Evolutionary conservation across 2,888 invertebrate species (phyloP), one percentile per base, ranked within the genome.

Genomic region (Xestia c-nigrum): DNA sequence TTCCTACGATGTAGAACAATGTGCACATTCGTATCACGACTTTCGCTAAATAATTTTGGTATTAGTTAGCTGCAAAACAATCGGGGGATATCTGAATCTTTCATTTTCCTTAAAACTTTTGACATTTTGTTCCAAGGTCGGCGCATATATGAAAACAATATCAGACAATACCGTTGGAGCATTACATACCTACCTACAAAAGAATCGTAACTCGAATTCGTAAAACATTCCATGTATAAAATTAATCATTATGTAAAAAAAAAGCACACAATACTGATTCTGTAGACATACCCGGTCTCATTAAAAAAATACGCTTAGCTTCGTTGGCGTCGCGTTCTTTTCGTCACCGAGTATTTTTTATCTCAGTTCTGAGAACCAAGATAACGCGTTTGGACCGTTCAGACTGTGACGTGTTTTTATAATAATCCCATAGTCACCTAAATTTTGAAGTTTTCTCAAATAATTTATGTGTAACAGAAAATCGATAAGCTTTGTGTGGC

Each of bases 341-440:
- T 92, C 89, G 90, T 91, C 91, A 89, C 87, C 72, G 80, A 78
- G 74, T 89, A 90, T 91, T 93, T 93, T 94, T 91, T 91, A 89
- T 89, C 89, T 76, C 77, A 74, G 40, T 95, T 95, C 95, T 93
- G 76, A 77, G 93, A 94, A 94, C 81, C 78, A 74, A 88, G 93
- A 94, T 94, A 94, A 93, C 90, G 86, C 90, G 83, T 80, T 87
- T 87, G 85, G 83, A 87, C 77, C 84, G 86, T 85, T 86, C 81
- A 88, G 88, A 83, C 88, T 91, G 81, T 90, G 92, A 90, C 91
- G 89, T 84, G 86, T 91, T 91, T 92, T 93, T 90, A 89, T 90
- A 90, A 90, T 90, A 92, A 90, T 90, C 91, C 89, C 89, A 88
- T 87, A 87, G 89, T 88, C 88, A 88, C 84, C 85, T 85, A 88